These are phyloP conservation scores for Silurus asotus DNA, from an alignment of 2,113 vertebrate genomes.

Conservation along the genomic window DNA sequence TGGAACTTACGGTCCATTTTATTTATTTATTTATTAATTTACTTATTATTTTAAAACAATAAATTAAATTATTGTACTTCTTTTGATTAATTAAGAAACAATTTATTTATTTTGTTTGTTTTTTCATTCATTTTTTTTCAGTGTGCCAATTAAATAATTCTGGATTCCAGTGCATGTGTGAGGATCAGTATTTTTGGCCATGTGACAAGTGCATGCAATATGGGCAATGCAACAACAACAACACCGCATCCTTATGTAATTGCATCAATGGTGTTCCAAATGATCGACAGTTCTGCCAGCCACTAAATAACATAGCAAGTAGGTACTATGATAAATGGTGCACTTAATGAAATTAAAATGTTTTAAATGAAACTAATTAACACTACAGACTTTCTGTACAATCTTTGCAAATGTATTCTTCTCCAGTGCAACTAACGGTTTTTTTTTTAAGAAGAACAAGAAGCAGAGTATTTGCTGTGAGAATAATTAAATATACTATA, in stretches of 20 bases:
- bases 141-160: slow-evolving; percentile 45
- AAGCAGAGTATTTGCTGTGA: neutral
- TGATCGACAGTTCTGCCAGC: slow-evolving; percentile 45
- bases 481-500: neutral
- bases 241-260: slow-evolving; percentile 37
- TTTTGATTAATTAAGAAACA: neutral
- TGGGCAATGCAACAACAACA: slow-evolving; percentile 1
- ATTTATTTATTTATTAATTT: too few relatives aligned
- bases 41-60: neutral
- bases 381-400: neutral
- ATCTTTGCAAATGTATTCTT: neutral
- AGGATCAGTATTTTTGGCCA: slow-evolving; percentile 48
- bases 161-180: slow-evolving; percentile 52
- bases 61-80: neutral
- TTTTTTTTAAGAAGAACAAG: too few relatives aligned
- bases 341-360: neutral
- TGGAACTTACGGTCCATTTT: neutral
- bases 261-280: slow-evolving; percentile 52
- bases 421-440: too few relatives aligned
- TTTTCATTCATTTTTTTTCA: slow-evolving; percentile 31
- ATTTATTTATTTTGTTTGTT: neutral
- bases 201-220: slow-evolving; percentile 48
- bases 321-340: neutral
- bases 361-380: too few relatives aligned
- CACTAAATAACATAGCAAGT: neutral